These are phyloP conservation scores for Nematolebias whitei DNA, from an alignment of 2,113 vertebrate genomes.

Conservation along the genomic window DNA sequence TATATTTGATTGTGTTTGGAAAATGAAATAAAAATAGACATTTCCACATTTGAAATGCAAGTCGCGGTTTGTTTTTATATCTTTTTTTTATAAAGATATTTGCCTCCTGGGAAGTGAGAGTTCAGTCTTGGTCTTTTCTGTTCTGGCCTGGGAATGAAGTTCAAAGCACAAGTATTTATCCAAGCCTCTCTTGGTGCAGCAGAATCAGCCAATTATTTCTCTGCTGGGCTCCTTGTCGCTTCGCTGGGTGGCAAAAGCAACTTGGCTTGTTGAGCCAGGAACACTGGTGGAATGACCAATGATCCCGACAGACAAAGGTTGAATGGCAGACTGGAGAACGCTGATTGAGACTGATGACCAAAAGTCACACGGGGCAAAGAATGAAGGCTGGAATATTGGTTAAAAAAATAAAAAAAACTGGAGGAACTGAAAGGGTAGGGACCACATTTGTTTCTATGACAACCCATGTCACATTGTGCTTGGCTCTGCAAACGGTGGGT, in stretches of 20 bases:
- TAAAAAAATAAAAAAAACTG: constrained; percentile 15
- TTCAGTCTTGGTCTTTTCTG: constrained; percentile 68
- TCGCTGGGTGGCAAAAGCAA: constrained; percentile 32
- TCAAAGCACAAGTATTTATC: constrained; percentile 69
- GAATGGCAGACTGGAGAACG: constrained; percentile 45
- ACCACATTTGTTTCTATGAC: constrained; percentile 65
- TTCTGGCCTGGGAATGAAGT: too few species aligned
- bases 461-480: constrained; percentile 52
- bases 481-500: constrained; percentile 54
- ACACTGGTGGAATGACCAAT: constrained; percentile 53
- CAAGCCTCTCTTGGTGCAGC: constrained; percentile 34
- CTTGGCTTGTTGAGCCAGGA: constrained; percentile 7
- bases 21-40: not conserved
- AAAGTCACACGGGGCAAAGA: constrained; percentile 57
- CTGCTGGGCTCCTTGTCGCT: constrained; percentile 38
- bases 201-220: constrained; percentile 62
- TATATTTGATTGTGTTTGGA: not conserved
- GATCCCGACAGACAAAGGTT: constrained; percentile 53
- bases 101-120: constrained; percentile 61
- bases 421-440: constrained; percentile 19
- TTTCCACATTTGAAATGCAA: too few species aligned
- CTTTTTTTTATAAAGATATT: constrained; percentile 45
- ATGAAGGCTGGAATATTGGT: constrained; percentile 64
- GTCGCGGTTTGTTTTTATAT: constrained; percentile 25
- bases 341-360: constrained; percentile 70